Base-by-base conservation (phyloP, 2,113 vertebrate genomes). In the Gnathonemus longibarbis region DNA sequence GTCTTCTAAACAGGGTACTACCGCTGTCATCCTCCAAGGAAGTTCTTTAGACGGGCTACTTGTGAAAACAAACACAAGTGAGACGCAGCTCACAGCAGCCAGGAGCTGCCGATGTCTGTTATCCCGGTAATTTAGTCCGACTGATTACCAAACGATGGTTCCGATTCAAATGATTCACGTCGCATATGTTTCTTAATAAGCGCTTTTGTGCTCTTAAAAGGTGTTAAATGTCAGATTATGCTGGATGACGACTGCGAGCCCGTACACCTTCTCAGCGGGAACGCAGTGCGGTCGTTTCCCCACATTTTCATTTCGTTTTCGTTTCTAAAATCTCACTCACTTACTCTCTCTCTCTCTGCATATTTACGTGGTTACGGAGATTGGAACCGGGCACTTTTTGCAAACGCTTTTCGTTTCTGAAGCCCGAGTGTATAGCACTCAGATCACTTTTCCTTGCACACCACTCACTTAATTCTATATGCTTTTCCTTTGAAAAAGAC, bases 1-100 rank as follows among this genome's bases (percentile, higher is more conserved):
- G 94, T 93, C 90, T 70, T 94, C 92, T 84, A 31, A 90, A 74
- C 42, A 56, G 90, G 93, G 93, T 94, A 95, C 91, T 94, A 90
- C 94, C 90, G 17, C 89, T 31, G 48, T 66, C 80, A 49, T 90
- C 24, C 77, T 24, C 84, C 31, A 58, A 35, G 42, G 39, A 48
- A 86, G 77, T 58, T 45, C 52, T 90, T 35, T 3, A 84, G 87
- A 19, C 42, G 39, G n/a, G 49, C 39, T 90, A 17, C 87, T 90
- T 92, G 87, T 93, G 74, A 89, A 92, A 84, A 7, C 15, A n/a
- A 80, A 89, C 42, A 24, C 53, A 58, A 21, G n/a, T 27, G 4
- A 86, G 84, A 27, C 4, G 2, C 21, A 85, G n/a, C 70, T 77
- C 31, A 77, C 27, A 15, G 24, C 31, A 5, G 31, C 2, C 35